Evolutionary conservation across 2,888 invertebrate genomes (phyloP).

Genomic region (Gisinianus flammeolus): DNA sequence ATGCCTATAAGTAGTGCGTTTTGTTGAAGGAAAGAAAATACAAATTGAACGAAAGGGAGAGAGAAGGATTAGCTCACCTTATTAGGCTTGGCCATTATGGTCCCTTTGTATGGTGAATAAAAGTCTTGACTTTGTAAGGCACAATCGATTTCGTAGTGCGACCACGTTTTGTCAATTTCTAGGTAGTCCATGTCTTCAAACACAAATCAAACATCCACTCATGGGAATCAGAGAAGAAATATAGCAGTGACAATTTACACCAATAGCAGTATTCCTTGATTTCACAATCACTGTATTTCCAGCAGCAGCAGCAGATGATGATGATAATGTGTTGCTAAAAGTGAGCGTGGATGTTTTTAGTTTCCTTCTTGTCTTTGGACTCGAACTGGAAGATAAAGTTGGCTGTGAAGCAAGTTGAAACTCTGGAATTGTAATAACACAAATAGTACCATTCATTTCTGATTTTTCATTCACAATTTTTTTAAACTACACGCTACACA

Average conservation of each 20-base stretch:
- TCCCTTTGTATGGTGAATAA: constrained; percentile 51
- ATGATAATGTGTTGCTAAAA: background rate
- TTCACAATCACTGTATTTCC: constrained; percentile 19
- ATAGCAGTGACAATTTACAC: background rate
- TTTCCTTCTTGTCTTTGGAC: background rate
- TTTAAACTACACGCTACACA: too few species aligned
- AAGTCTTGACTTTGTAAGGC: constrained; percentile 58
- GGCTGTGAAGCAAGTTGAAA: background rate
- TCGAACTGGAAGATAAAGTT: background rate
- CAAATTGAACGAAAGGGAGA: too few species aligned
- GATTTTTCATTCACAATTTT: constrained; percentile 12
- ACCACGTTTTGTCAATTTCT: constrained; percentile 51
- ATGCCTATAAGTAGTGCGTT: too few species aligned
- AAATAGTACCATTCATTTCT: constrained; percentile 24
- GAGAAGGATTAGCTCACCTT: constrained; percentile 53
- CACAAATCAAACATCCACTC: constrained; percentile 41
- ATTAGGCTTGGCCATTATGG: constrained; percentile 46
- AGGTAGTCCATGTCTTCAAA: constrained; percentile 57
- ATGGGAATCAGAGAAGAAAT: constrained; percentile 20
- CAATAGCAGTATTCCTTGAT: background rate
- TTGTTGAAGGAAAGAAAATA: too few species aligned
- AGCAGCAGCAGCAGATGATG: background rate
- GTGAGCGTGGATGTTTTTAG: background rate
- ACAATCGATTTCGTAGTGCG: constrained; percentile 57
- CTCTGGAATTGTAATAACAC: constrained; percentile 13